Evolutionary conservation across 2,888 invertebrate species (phyloP).

Genomic region (Lochmaea crataegi): DNA sequence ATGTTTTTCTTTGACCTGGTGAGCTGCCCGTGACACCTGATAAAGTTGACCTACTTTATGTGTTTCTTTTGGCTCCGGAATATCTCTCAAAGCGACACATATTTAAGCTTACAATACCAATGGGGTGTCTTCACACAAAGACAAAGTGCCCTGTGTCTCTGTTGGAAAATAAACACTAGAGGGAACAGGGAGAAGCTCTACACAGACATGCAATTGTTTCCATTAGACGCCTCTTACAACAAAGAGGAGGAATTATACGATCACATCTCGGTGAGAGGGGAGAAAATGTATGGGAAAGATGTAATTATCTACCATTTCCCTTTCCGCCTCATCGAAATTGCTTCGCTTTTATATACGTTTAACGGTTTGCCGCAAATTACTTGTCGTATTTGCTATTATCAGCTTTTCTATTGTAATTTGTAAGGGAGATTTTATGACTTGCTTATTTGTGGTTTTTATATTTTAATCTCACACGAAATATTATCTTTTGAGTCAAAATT

Average conservation of each 20-base stretch:
- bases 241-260: slow-evolving; percentile 17
- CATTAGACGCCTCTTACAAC: slow-evolving; percentile 14
- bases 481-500: too few relatives aligned
- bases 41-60: neutral
- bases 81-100: neutral
- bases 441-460: too few relatives aligned
- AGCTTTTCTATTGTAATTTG: neutral
- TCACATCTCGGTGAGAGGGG: neutral
- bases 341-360: neutral
- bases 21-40: neutral
- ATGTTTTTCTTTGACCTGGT: neutral
- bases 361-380: neutral
- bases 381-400: neutral
- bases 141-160: neutral
- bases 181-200: neutral
- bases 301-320: slow-evolving; percentile 13
- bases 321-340: slow-evolving; percentile 4
- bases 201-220: slow-evolving; percentile 10
- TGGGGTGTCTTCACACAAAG: neutral
- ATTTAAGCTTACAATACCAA: neutral
- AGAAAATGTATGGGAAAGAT: neutral
- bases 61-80: neutral
- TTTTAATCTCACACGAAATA: too few relatives aligned
- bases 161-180: neutral
- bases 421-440: too few relatives aligned